Evolutionary conservation across 2,797 vertebrate species (phyloP).

Genomic region (Acanthis flammea): DNA sequence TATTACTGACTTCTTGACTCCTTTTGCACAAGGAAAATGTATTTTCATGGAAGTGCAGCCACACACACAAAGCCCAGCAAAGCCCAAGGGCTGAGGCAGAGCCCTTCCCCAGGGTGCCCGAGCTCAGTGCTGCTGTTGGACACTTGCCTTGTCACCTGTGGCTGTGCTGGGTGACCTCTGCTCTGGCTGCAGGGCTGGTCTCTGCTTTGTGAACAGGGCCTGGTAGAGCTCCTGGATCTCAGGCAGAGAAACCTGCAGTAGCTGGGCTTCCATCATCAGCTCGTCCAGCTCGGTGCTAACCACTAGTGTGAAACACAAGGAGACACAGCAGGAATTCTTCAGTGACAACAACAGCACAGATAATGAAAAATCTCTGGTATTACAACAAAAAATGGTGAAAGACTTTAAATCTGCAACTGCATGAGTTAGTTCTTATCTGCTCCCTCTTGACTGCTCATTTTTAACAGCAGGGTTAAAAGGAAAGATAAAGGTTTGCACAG

Average conservation of each 20-base stretch:
- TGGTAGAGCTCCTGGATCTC: constrained; percentile 94
- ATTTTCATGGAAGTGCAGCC: not conserved
- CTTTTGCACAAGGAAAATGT: not conserved
- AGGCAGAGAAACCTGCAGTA: constrained; percentile 94
- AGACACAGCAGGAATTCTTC: not conserved
- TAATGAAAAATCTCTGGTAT: not conserved
- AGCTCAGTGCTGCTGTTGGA: constrained; percentile 46
- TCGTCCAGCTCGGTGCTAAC: constrained; percentile 87
- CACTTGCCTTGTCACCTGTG: constrained; percentile 74
- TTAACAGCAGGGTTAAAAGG: not conserved
- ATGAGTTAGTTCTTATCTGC: not conserved
- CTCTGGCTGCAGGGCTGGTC: constrained; percentile 59
- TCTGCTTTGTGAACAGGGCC: constrained; percentile 83
- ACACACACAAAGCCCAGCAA: not conserved
- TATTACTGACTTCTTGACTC: not conserved
- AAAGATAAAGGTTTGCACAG: not conserved
- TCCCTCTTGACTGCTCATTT: not conserved
- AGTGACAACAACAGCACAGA: not conserved
- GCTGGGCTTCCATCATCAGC: constrained; percentile 94
- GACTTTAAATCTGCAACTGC: not conserved
- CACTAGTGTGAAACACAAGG: constrained; percentile 69
- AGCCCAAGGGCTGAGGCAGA: not conserved
- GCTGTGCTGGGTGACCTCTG: constrained; percentile 67
- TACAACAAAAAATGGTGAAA: not conserved
- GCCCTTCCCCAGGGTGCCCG: not conserved